Evolutionary conservation across 2,113 vertebrate species (phyloP).

Genomic region (Tetrax tetrax): DNA sequence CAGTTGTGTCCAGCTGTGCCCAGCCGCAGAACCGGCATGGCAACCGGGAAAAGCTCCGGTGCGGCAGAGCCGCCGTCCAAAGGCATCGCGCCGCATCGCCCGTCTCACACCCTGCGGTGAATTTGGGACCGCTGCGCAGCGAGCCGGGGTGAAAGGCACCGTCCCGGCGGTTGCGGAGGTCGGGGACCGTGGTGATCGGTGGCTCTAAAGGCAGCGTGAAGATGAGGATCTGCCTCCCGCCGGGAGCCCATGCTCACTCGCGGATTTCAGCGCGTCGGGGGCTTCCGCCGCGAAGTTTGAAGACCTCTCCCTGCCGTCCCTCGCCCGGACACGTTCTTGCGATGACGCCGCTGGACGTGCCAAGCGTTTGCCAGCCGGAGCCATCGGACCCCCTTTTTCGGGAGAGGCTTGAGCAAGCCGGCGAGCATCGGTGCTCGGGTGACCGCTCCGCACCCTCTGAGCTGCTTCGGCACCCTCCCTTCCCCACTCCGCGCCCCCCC

Average conservation of each 20-base stretch:
- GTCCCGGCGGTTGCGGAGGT: not conserved
- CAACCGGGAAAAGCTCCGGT: not conserved
- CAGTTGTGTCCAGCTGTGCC: not conserved
- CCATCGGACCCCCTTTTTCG: not conserved
- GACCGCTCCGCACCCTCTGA: not conserved
- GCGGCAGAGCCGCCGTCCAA: not conserved
- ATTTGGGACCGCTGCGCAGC: not conserved
- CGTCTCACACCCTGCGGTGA: accelerated
- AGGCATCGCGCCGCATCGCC: not conserved
- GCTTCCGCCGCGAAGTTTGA: not conserved
- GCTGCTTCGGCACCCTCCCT: not conserved
- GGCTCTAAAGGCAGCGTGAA: not conserved
- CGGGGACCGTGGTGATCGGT: accelerated
- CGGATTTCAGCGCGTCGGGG: not conserved
- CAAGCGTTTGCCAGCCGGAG: not conserved
- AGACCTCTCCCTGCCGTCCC: not conserved
- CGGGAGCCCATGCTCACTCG: accelerated
- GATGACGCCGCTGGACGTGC: not conserved
- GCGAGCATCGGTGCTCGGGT: not conserved
- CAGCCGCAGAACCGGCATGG: not conserved
- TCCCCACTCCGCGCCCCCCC: not conserved
- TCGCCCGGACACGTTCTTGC: not conserved
- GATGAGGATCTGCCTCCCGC: not conserved
- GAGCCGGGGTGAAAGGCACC: not conserved
- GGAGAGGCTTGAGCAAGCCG: not conserved